A percentile compares a stretch with the other conserved stretches of the same genome.
phyloP scores from a whole-genome alignment of 1,140 invertebrate genomes.

The Sycobia sp. region DNA sequence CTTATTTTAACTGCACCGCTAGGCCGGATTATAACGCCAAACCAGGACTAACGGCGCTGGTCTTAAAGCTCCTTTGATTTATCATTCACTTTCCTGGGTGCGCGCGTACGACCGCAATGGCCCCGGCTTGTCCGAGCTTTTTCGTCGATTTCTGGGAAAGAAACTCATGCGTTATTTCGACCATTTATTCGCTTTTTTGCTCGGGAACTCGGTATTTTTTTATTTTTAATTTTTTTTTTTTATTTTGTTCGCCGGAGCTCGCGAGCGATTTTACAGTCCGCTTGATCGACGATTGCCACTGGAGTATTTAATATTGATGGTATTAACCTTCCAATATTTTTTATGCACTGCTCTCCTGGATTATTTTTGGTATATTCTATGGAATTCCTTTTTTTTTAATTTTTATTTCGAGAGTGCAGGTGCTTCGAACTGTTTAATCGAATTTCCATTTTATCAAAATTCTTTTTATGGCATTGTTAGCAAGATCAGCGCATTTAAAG shows the following conservation, averaged over 20 bases:
- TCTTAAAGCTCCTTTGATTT: slow-evolving; percentile 37
- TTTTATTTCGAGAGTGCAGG: no score
- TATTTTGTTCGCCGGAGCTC: not conserved
- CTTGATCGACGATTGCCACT: slow-evolving; percentile 18
- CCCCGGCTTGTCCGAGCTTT: not conserved
- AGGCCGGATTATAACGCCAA: slow-evolving; percentile 33
- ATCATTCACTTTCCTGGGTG: slow-evolving; percentile 32
- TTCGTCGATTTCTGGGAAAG: slow-evolving; percentile 8
- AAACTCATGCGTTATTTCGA: slow-evolving; percentile 11
- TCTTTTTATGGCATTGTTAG: no score
- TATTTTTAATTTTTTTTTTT: slow-evolving; percentile 7
- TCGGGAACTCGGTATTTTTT: not conserved
- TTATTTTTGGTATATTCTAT: slow-evolving; percentile 4
- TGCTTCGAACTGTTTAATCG: no score
- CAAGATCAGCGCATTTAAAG: no score
- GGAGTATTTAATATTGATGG: slow-evolving; percentile 23
- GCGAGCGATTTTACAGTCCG: slow-evolving; percentile 14
- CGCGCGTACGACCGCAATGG: not conserved
- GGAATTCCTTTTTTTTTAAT: no score
- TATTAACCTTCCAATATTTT: not conserved
- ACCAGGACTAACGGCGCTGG: slow-evolving; percentile 29
- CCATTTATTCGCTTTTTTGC: slow-evolving; percentile 1
- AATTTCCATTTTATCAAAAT: no score
- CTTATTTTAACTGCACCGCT: slow-evolving; percentile 19
- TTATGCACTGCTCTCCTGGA: not conserved